Evolutionary conservation across 92 coral and sea anemone species (phyloP), one percentile per base, ranked within the genome.

Genomic region (Siderastrea radians): DNA sequence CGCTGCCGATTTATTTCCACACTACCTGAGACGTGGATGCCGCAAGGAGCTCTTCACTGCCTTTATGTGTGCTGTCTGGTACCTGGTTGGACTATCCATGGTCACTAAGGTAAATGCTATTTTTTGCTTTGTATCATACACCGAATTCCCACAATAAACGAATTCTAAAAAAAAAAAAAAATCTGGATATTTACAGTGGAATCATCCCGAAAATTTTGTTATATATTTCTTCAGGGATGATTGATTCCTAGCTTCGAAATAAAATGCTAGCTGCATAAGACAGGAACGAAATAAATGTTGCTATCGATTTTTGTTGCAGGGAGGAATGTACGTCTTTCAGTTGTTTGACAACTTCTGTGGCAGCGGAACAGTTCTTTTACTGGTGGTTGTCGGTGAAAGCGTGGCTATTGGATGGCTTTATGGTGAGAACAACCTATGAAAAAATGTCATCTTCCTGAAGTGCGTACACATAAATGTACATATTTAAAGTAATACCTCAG

Each of bases 311-410:
- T 74, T 12, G 4, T 6, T 67, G 4, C 19, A 82, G 86, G 86
- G 86, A 19, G 86, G 86, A 6, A 82, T 82, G 86, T 82, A 82
- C 7, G 86, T 82, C 16, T 51, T 82, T 47, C 86, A 82, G 60
- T n/a, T 82, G 68, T 82, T 82, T 53, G 86, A 82, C 78, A 9
- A 14, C 55, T 82, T 50, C 58, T 50, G 78, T 54, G 86, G 66
- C 3, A 59, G 66, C 54, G 78, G 86, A 52, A 51, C 78, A 8
- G 76, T 71, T 15, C 65, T 82, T 2, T 44, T 82, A 44, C 13
- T 68, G 45, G 76, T 77, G 47, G 75, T 55, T 17, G 26, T 85
- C 55, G 66, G 79, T 19, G 84, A 85, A 76, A 50, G 74, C 49
- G 16, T 85, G 75, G 82, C 59, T 13, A 77, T 85, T 8, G 81